Evolutionary conservation across 2,888 invertebrate species (phyloP), one percentile per base, ranked within the genome.

Genomic region (Chironomus riparius): DNA sequence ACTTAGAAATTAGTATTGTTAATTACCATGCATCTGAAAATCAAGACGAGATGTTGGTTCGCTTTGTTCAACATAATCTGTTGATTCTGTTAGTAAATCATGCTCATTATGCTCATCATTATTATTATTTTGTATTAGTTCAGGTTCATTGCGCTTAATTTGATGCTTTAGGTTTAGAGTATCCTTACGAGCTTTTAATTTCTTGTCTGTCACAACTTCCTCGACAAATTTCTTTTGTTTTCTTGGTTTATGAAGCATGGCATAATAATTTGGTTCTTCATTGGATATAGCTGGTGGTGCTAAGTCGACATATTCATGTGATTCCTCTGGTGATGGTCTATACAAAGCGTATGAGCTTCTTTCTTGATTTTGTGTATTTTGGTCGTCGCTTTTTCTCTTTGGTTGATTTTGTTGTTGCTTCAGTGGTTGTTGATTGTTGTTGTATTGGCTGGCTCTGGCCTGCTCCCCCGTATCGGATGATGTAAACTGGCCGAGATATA

Each of bases 1-100:
- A 65, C 65, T 65, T 10, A 50, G 47, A 21, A 38, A 50, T 71
- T 50, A 71, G 71, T 71, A 13, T 18, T 38, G 62, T 72, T 61
- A 62, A 38, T 62, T 91, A 78, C 93, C 93, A 80, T 91, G 91
- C 86, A 93, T 89, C 81, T 93, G 91, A 86, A 93, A 94, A 81
- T 91, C 89, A 4, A 91, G 87, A 77, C 92, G 38, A 13, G 74
- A 68, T n/a, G 65, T 15, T 47, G 65, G 68, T 47, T 12, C 22
- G 15, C 74, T 68, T 2, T 15, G 24, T 48, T 71, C 56, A 50
- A 50, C 71, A n/a, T 47, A 50, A 10, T 56, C 71, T 4, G 28
- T 69, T 12, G 69, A 15, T 47, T 28, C 69, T 5, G 69, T 69
- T 47, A 69, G 10, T 47, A 47, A 47, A 7, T 69, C 38, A 61